Evolutionary conservation across 2,888 invertebrate genomes (phyloP), one percentile per base, ranked within the genome.

Genomic region (Meganola albula): DNA sequence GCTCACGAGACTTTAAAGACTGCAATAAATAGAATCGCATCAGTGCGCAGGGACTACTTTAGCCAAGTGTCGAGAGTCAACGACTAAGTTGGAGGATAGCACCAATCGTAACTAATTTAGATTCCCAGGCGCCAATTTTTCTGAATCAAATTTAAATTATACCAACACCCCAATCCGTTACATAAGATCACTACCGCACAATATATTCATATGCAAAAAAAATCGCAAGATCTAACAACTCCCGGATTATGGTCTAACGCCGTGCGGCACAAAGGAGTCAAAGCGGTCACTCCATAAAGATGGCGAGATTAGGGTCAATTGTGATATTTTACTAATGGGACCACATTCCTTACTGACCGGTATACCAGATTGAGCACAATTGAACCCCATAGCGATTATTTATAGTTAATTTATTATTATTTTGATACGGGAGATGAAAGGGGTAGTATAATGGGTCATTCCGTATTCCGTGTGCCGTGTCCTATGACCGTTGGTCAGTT

Each of bases 361-460:
- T 84, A 77, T 60, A 74, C 74, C 75, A 63, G 78, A 63, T 65
- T 58, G 60, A 49, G 58, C 53, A 52, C 50, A 57, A 51, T 49
- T 51, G 46, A 40, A 31, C 41, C 46, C 54, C 57, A 47, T 45
- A 58, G 53, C 64, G 71, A 80, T 79, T 77, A 82, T 82, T 80
- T 82, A 79, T 76, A 76, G 64, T 78, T 78, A 80, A 82, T 83
- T 80, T 79, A 82, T 82, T 83, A 82, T 83, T 83, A 84, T 83
- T 83, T 82, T 79, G 80, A 84, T 83, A 80, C 71, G 71, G 52
- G 72, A 69, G 76, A 74, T 77, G 75, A 82, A 79, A 78, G 83
- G 83, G 82, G 76, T 66, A 47, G 42, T 55, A 75, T 73, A 74
- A 77, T 71, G 48, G 61, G 46, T 44, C n/a, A n/a, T n/a, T n/a